Evolutionary conservation across 2,888 invertebrate species (phyloP).

Genomic region (Oxycera nigricornis): DNA sequence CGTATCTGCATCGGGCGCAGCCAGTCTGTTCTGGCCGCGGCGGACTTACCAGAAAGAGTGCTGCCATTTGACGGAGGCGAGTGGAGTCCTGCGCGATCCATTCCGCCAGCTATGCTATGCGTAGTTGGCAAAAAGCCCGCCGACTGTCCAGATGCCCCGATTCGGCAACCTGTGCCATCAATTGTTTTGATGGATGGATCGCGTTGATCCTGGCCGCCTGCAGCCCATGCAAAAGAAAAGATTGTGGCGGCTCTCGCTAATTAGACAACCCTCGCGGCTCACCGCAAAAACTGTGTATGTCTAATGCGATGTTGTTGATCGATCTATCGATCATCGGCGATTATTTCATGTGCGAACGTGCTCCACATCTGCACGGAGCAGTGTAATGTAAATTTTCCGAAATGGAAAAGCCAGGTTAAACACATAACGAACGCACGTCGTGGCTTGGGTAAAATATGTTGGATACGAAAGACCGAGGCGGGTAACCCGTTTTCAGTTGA

Average conservation of each 20-base stretch:
- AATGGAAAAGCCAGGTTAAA: slow-evolving; percentile 44
- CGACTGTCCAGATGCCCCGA: too few species aligned
- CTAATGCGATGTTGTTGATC: slow-evolving; percentile 29
- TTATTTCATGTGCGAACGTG: slow-evolving; percentile 22
- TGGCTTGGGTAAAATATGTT: background rate
- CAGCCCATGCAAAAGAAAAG: background rate
- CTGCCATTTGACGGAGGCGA: background rate
- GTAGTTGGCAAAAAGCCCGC: background rate
- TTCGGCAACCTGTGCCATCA: background rate
- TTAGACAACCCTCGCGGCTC: background rate
- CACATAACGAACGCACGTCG: background rate
- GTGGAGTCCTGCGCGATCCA: background rate
- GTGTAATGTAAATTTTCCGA: slow-evolving; percentile 32
- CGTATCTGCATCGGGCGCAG: background rate
- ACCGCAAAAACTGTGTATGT: background rate
- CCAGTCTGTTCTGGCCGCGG: background rate
- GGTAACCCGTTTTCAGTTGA: slow-evolving; percentile 20
- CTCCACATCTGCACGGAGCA: slow-evolving; percentile 31
- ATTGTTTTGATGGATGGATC: background rate
- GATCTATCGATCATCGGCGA: slow-evolving; percentile 35
- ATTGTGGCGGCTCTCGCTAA: background rate
- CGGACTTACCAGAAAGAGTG: background rate
- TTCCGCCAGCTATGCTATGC: background rate
- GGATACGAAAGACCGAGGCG: slow-evolving; percentile 24
- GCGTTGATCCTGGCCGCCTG: background rate